Evolutionary conservation across 2,113 vertebrate genomes (phyloP).

Genomic region (Pogona vitticeps): DNA sequence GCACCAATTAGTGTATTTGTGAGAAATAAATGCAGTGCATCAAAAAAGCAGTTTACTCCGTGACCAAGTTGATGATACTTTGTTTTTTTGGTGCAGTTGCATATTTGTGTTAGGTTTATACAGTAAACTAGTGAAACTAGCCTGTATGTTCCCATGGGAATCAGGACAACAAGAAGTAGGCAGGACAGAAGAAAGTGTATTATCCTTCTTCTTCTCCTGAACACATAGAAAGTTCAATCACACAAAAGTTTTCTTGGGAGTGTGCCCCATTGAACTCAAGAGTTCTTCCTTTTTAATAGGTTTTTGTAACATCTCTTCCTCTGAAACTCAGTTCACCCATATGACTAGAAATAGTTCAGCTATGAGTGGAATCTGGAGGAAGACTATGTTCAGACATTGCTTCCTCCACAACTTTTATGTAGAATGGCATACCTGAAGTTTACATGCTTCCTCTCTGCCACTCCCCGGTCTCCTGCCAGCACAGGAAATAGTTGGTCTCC

Average conservation of each 20-base stretch:
- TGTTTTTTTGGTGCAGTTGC: neutral
- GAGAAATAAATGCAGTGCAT: slow-evolving; percentile 11
- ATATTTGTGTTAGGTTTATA: neutral
- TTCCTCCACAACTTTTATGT: neutral
- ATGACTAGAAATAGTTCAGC: neutral
- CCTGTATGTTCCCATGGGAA: neutral
- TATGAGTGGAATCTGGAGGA: neutral
- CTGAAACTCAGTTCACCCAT: too few species aligned
- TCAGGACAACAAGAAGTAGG: neutral
- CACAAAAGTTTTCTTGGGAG: too few species aligned
- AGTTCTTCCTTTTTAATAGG: too few species aligned
- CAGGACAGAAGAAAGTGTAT: neutral
- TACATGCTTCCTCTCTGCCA: neutral
- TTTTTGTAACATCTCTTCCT: too few species aligned
- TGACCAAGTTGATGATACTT: neutral
- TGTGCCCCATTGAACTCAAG: too few species aligned
- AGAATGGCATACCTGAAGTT: neutral
- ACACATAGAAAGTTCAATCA: too few species aligned
- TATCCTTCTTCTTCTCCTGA: neutral
- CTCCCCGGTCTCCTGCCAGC: neutral
- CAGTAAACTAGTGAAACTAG: neutral
- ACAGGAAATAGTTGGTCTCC: too few species aligned
- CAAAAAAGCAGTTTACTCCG: neutral
- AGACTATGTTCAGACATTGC: neutral
- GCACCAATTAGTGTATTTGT: neutral